Base-by-base conservation (phyloP, 1,140 invertebrate genomes). In the Drosophila leontia region DNA sequence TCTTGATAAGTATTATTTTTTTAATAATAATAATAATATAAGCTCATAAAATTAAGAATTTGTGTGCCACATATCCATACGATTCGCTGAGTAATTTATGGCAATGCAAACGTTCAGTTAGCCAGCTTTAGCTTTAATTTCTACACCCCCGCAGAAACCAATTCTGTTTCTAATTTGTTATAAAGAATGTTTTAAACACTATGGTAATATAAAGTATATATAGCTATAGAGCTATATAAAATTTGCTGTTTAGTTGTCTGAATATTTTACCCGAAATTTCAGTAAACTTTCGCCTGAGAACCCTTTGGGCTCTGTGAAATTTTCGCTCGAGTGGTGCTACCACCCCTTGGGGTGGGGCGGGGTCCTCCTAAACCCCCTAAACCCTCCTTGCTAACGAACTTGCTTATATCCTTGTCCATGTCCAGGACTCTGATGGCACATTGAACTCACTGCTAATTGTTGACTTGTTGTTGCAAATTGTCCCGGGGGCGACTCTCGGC, bases 301-400 rank as follows among this genome's bases (percentile, higher is more conserved):
- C 59, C 59, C 47, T 50, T 61, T 61, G 15, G 5, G 57, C 17
- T 17, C 4, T 11, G n/a, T 11, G n/a, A 7, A 23, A 39, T 26
- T 39, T n/a, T 37, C 34, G 51, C 51, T 55, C 34, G 51, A 55
- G 34, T n/a, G 34, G 51, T 39, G 34, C 34, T 47, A 19, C 11
- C n/a, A 11, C 26, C 26, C 8, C 41, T 29, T 29, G 26, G 26
- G 26, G 5, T 6, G 26, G 26, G 26, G 23, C 2, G 23, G 26
- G 26, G 6, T 29, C 0, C 8, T 7, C 5, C 29, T 13, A 12
- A 5, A 23, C 34, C 19, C 34, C 19, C 35, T 17, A 7, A 3
- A 29, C 77, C 78, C 3, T 3, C 15, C 48, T 11, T 34, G 56
- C 80, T 82, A 83, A 83, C 83, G 61, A 83, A 82, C 77, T 72